Base-by-base conservation (phyloP, 2,113 vertebrate species). In the Dicentrarchus labrax region DNA sequence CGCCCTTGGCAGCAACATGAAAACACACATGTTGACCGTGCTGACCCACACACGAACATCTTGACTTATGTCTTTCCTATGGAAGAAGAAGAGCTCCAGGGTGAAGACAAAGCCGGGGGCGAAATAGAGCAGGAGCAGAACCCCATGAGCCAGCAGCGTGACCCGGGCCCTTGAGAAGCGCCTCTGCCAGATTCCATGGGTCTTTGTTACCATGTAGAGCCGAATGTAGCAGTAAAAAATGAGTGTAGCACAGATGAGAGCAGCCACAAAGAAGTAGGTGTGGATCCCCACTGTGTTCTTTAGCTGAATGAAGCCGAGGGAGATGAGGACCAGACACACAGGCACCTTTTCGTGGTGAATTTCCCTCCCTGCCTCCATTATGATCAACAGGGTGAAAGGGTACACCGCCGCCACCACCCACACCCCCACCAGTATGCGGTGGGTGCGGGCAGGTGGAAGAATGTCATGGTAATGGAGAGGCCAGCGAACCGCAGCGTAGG, bases 81-180 rank as follows among this genome's bases (percentile, higher is more conserved):
- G 57, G 75, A 95, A 93, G 65, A 96, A 73, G 21, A 73, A 68
- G 39, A 96, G 85, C 83, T 96, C 95, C 53, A 93, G 4, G 17
- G 77, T 89, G 84, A 96, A 96, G 59, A 96, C 69, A 68, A 96
- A 89, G 15, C 94, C 92, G 0, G 96, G 94, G n/a, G 68, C 8
- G 9, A 97, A 94, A 59, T 96, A 96, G 19, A 96, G 90, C 9
- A 95, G 67, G 3, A 96, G 94, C 60, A 97, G 84, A 7, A 95
- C 24, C 1, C 91, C 90, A 13, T 97, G 96, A 1, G 93, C 94
- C 57, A 97, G 87, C 65, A 97, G 80, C 0, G 95, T 97, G 39
- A 95, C 90, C n/a, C 94, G 92, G 6, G 96, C 96, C 75, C 94
- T 89, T n/a, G 96, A 97, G 85, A 94, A 96, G 54, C 95, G 94